Evolutionary conservation across 2,888 invertebrate genomes (phyloP), one percentile per base, ranked within the genome.

Genomic region (Choreutis nemorana): DNA sequence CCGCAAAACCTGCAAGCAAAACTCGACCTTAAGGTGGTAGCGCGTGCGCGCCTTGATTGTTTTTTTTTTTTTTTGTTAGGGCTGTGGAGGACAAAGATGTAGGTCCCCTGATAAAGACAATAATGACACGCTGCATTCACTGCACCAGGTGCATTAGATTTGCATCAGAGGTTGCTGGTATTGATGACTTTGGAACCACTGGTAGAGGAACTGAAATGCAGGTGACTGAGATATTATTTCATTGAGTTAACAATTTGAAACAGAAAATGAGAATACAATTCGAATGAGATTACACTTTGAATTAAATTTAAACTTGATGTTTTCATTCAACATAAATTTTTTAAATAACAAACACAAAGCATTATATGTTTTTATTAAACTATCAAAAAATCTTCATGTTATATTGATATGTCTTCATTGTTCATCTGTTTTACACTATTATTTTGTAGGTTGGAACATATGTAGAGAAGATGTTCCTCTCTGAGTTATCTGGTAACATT

Each of bases 11-110:
- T n/a, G n/a, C n/a, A n/a, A n/a, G n/a, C n/a, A n/a, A n/a, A n/a
- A n/a, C n/a, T n/a, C n/a, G n/a, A n/a, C n/a, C n/a, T n/a, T n/a
- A n/a, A n/a, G n/a, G n/a, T n/a, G n/a, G n/a, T n/a, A n/a, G n/a
- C n/a, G n/a, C n/a, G n/a, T n/a, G n/a, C n/a, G n/a, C n/a, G n/a
- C n/a, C n/a, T n/a, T n/a, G n/a, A n/a, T n/a, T n/a, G n/a, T n/a
- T n/a, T n/a, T n/a, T n/a, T 26, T 18, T 21, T 28, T 22, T 27
- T 27, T 28, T 15, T 30, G 48, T 30, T 50, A 91, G 96, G 45
- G 98, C 99, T 39, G 97, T 99, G 0, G 98, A 99, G 67, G 99
- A 99, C 68, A 99, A 99, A 67, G 94, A 99, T 67, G 89, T 99
- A 35, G 99, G 99, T 0, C 99, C 99, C 0, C 77, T 99, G 39